Evolutionary conservation across 2,113 vertebrate genomes (phyloP).

Genomic region (Isichthys henryi): DNA sequence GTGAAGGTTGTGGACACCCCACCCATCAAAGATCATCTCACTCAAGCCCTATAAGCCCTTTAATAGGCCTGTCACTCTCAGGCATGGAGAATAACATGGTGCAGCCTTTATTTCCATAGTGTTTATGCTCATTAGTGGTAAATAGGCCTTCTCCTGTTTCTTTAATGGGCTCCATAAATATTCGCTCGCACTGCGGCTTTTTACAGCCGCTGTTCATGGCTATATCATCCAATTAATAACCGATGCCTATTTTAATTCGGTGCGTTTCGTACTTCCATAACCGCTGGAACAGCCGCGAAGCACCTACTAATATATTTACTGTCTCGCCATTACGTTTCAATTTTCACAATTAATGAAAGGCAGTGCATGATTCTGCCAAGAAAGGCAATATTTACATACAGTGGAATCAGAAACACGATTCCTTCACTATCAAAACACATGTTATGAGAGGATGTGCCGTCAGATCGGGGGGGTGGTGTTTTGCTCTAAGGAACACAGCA

Average conservation of each 20-base stretch:
- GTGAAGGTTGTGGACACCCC: conserved; percentile 42
- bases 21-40: conserved; percentile 55
- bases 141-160: conserved; percentile 52
- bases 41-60: conserved; percentile 48
- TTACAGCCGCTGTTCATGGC: conserved; percentile 38
- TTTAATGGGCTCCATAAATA: conserved; percentile 41
- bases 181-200: conserved; percentile 27
- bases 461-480: not conserved
- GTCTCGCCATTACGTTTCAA: not conserved
- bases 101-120: conserved; percentile 49
- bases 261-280: not conserved
- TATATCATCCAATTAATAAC: conserved; percentile 30
- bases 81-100: conserved; percentile 47
- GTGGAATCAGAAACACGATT: not conserved
- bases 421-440: not conserved
- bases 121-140: conserved; percentile 54
- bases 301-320: not conserved
- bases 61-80: conserved; percentile 57
- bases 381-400: not conserved
- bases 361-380: not conserved
- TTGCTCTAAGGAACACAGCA: not conserved
- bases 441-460: no score
- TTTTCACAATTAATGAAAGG: not conserved
- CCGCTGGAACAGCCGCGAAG: not conserved
- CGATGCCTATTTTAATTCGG: not conserved